Conservation (phyloP, 2,797 vertebrate species). For the Otolemur crassicaudatus region DNA sequence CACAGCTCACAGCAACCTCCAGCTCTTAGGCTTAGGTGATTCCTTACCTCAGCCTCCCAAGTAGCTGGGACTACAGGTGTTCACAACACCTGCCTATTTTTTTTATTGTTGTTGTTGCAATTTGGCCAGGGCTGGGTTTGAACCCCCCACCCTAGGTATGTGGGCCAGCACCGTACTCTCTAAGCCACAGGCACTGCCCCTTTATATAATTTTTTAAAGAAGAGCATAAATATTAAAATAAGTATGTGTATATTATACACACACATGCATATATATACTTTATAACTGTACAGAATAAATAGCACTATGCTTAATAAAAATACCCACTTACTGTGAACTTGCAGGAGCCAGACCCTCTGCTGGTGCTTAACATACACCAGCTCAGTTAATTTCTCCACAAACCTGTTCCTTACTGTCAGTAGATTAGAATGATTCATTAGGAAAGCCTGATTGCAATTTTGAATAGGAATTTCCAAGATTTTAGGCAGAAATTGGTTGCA, state of each 20-base stretch:
- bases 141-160: too few species aligned
- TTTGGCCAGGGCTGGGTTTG: too few species aligned
- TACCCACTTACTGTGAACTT: not conserved
- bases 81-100: too few species aligned
- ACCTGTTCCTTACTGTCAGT: not conserved
- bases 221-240: not conserved
- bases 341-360: not conserved
- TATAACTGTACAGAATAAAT: not conserved
- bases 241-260: not conserved
- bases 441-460: slow-evolving; percentile 2
- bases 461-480: slow-evolving; percentile 11
- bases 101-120: too few species aligned
- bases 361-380: not conserved
- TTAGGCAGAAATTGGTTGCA: not conserved
- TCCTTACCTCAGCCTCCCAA: too few species aligned
- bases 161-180: too few species aligned
- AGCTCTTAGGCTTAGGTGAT: too few species aligned
- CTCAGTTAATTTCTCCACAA: not conserved
- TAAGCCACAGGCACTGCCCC: too few species aligned
- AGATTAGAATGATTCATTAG: not conserved
- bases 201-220: slow-evolving; percentile 47
- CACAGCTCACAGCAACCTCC: too few species aligned
- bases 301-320: not conserved
- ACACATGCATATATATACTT: not conserved
- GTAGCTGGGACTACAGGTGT: too few species aligned